Evolutionary conservation across 2,888 invertebrate species (phyloP), one percentile per base, ranked within the genome.

Genomic region (Mythimna loreyi): DNA sequence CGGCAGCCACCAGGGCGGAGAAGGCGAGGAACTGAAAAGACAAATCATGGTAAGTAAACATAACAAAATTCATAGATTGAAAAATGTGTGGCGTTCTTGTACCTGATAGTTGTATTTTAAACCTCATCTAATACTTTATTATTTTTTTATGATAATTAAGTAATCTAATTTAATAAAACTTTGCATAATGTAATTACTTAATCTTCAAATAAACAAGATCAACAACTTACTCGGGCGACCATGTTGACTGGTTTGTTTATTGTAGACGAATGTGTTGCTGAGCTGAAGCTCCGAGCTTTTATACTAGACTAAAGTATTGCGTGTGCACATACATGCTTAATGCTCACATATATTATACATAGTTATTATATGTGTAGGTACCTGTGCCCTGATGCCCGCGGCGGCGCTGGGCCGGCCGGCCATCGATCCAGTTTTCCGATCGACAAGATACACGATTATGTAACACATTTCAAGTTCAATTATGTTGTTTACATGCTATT

Each of bases 191-290:
- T 52, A 47, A 19, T 57, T 30, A 59, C 45, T 43, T 5, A 63
- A 60, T 47, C 21, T 36, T 43, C 40, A 23, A 21, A 66, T 45
- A 49, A 57, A 57, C 50, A 56, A 40, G 59, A 58, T 58, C 43
- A 75, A 68, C 43, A 81, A 93, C 94, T 94, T 83, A 95, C 94
- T 93, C 92, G 92, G 81, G 91, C 92, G 82, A 90, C 90, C 95
- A 95, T 95, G 92, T 93, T 91, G 92, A 86, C 86, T 87, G 87
- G 85, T 85, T 86, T 85, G 85, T 85, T 85, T 87, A 79, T 89
- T 85, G 87, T 86, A 84, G 86, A 87, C 86, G 87, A 93, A 88
- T 94, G 92, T 89, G 86, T 80, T 83, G 69, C 71, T 82, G 83
- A 73, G 75, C 65, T 36, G 71, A 60, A 23, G 43, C 71, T 30